phyloP scores from a whole-genome alignment of 2,113 vertebrate genomes.

The Pycnonotus jocosus region DNA sequence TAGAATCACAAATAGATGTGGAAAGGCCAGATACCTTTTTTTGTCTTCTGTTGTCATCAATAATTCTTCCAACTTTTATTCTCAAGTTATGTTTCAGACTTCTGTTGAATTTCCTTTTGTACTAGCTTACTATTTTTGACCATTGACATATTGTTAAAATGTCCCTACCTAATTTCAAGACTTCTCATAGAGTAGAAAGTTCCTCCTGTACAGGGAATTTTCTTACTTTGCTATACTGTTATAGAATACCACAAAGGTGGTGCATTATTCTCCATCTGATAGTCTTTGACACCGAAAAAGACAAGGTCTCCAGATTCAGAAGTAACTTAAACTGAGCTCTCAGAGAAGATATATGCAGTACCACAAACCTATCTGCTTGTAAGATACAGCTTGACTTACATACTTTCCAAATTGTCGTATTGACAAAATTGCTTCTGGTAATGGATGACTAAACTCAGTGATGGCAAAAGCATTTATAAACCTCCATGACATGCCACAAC shows the following conservation, averaged over 20 bases:
- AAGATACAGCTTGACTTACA: neutral
- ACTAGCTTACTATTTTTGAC: neutral
- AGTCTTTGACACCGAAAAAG: neutral
- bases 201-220: neutral
- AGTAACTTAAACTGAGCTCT: neutral
- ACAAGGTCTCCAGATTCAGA: neutral
- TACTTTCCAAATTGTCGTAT: neutral
- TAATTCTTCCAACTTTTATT: neutral
- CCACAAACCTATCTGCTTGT: neutral
- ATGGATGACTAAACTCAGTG: neutral
- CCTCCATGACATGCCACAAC: neutral
- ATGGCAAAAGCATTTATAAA: neutral
- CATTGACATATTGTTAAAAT: neutral
- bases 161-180: neutral
- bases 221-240: neutral
- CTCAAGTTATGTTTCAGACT: neutral
- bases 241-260: neutral
- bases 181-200: neutral
- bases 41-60: accelerated
- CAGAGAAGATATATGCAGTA: neutral
- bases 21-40: neutral
- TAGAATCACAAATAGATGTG: neutral
- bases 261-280: neutral
- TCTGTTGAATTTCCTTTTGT: neutral
- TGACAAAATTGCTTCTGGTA: neutral